A percentile compares a stretch with the other conserved stretches of the same genome.
These are phyloP conservation scores for Orbicella faveolata DNA, from an alignment of 64 coral and sea anemone species.

Conservation along the genomic window DNA sequence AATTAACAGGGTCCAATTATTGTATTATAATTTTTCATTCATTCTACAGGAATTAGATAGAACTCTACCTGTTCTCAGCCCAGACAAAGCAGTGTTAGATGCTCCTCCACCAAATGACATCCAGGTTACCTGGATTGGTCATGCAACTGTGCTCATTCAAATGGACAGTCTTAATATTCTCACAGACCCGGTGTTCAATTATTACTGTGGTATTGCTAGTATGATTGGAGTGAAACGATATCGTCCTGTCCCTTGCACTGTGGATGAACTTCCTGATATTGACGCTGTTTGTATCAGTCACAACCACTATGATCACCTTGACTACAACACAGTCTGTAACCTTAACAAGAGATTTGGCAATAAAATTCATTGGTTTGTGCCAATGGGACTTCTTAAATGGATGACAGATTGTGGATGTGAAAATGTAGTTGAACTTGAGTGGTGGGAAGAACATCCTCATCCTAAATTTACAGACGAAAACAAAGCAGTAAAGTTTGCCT, in stretches of 20 bases:
- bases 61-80: constrained; percentile 61
- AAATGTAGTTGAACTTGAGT: constrained; percentile 58
- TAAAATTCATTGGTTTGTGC: constrained; percentile 58
- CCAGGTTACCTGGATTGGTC: constrained; percentile 90
- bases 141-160: constrained; percentile 84
- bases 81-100: constrained; percentile 31
- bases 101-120: constrained; percentile 29
- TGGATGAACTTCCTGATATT: constrained; percentile 50
- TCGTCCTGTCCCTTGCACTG: constrained; percentile 49
- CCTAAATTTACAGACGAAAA: constrained; percentile 8
- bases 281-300: constrained; percentile 67
- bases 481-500: constrained; percentile 47
- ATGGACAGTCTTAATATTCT: constrained; percentile 87
- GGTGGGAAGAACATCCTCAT: constrained; percentile 44
- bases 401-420: constrained; percentile 61
- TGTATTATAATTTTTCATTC: constrained; percentile 22
- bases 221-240: constrained; percentile 40
- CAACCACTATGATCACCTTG: constrained; percentile 74
- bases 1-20: no score
- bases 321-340: constrained; percentile 30
- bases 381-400: constrained; percentile 51
- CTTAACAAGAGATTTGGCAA: constrained; percentile 49
- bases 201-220: constrained; percentile 60
- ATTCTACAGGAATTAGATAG: constrained; percentile 49
- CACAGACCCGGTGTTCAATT: constrained; percentile 84